These are phyloP conservation scores for Drosophila ercepeae DNA, from an alignment of 1,140 invertebrate genomes.

Conservation along the genomic window DNA sequence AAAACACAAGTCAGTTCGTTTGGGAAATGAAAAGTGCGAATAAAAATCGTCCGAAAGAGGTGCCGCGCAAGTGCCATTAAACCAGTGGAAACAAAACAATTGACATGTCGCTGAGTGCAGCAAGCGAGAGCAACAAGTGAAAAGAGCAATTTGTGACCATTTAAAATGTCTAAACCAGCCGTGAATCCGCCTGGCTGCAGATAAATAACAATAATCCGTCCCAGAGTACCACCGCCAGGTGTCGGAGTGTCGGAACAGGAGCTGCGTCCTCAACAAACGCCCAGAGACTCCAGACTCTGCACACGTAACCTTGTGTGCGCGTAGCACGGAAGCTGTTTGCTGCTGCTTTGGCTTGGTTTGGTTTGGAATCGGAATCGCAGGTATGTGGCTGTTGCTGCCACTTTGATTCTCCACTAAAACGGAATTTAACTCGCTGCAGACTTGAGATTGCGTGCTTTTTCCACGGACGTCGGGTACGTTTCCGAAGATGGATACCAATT, in stretches of 20 bases:
- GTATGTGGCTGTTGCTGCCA: conserved; percentile 33
- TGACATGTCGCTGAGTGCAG: conserved; percentile 51
- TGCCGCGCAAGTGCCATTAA: conserved; percentile 42
- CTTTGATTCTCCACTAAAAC: conserved; percentile 12
- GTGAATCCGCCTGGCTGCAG: conserved; percentile 27
- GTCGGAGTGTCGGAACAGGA: background rate
- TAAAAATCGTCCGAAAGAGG: conserved; percentile 2
- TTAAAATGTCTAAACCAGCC: conserved; percentile 35
- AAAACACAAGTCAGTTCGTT: background rate
- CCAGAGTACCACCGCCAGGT: conserved; percentile 1
- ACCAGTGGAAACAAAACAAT: conserved; percentile 69
- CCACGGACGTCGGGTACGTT: conserved; percentile 42
- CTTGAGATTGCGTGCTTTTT: conserved; percentile 11
- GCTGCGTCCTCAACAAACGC: conserved; percentile 1
- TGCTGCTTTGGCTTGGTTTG: conserved; percentile 35
- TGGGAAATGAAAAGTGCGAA: background rate
- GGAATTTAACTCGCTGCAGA: conserved; percentile 20
- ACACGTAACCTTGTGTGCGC: conserved; percentile 83
- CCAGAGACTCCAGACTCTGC: conserved; percentile 43
- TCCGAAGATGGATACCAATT: conserved; percentile 48
- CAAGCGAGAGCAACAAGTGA: conserved; percentile 72
- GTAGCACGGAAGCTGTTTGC: conserved; percentile 77
- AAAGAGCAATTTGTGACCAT: conserved; percentile 37
- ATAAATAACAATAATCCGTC: conserved; percentile 7
- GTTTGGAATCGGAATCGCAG: conserved; percentile 28